Evolutionary conservation across 2,113 vertebrate genomes (phyloP).

Genomic region (Myotis davidii): DNA sequence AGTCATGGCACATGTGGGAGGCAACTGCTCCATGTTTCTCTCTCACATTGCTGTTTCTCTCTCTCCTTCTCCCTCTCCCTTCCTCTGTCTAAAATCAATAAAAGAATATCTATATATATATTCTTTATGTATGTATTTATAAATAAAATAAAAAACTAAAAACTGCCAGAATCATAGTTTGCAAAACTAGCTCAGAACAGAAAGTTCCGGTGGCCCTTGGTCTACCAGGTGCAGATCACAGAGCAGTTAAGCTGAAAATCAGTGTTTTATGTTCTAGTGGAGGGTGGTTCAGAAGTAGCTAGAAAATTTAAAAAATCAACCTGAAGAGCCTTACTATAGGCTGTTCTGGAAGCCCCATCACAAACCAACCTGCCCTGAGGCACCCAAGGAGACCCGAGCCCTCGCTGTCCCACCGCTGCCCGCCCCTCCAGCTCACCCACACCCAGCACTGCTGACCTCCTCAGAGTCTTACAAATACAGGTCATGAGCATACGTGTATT

Average conservation of each 20-base stretch:
- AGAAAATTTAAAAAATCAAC: not conserved
- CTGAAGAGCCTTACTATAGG: not conserved
- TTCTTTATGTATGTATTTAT: too few species aligned
- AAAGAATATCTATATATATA: not conserved
- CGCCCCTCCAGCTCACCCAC: not conserved
- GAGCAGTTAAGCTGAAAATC: not conserved
- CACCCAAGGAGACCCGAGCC: not conserved
- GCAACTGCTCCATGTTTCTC: not conserved
- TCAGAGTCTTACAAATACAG: not conserved
- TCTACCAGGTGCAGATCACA: not conserved
- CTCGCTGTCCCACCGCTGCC: rapidly evolving
- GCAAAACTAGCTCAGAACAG: not conserved
- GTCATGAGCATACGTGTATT: not conserved
- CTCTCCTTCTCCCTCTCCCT: too few species aligned
- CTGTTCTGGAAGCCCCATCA: not conserved
- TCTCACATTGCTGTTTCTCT: not conserved
- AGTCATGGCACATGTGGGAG: not conserved
- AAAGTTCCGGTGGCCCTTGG: not conserved
- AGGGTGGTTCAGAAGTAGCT: not conserved
- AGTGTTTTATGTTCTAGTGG: not conserved
- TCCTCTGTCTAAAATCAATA: not conserved
- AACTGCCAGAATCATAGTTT: not conserved
- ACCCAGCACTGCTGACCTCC: too few species aligned
- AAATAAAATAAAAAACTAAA: not conserved
- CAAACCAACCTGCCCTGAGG: not conserved